Conservation (phyloP, 2,888 invertebrate species). For the Amaurobius ferox region DNA sequence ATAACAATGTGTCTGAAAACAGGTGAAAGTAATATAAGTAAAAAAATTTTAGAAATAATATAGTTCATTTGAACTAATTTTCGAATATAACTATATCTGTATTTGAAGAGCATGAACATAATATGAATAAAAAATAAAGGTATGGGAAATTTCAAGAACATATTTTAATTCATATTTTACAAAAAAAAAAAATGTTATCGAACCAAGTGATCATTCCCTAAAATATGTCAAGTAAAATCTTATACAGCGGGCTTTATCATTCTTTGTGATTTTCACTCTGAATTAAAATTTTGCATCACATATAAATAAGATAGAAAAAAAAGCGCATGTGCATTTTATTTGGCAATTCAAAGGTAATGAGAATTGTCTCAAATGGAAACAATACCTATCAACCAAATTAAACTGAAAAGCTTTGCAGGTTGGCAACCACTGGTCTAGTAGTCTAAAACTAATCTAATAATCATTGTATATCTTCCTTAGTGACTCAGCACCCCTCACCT, state of each 20-base stretch:
- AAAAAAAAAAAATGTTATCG: too few relatives aligned
- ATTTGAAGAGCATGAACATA: too few relatives aligned
- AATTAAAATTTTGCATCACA: constrained; percentile 11
- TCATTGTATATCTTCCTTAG: constrained; percentile 64
- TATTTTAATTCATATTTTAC: too few relatives aligned
- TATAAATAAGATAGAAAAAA: constrained; percentile 24
- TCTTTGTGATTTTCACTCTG: background rate
- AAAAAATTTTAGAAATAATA: too few relatives aligned
- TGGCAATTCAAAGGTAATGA: background rate
- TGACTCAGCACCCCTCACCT: constrained; percentile 70
- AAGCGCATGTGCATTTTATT: constrained; percentile 1
- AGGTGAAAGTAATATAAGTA: too few relatives aligned
- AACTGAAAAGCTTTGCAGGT: constrained; percentile 39
- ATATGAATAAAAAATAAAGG: too few relatives aligned
- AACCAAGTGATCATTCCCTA: too few relatives aligned
- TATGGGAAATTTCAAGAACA: too few relatives aligned
- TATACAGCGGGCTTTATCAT: constrained; percentile 13
- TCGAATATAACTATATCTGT: too few relatives aligned
- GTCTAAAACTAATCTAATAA: constrained; percentile 33
- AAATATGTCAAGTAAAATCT: too few relatives aligned
- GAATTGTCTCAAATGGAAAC: constrained; percentile 16
- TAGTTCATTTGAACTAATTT: too few relatives aligned
- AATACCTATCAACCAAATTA: constrained; percentile 26
- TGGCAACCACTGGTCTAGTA: constrained; percentile 62
- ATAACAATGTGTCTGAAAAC: too few relatives aligned